Evolutionary conservation across 2,797 vertebrate genomes (phyloP).

Genomic region (Clamator glandarius): DNA sequence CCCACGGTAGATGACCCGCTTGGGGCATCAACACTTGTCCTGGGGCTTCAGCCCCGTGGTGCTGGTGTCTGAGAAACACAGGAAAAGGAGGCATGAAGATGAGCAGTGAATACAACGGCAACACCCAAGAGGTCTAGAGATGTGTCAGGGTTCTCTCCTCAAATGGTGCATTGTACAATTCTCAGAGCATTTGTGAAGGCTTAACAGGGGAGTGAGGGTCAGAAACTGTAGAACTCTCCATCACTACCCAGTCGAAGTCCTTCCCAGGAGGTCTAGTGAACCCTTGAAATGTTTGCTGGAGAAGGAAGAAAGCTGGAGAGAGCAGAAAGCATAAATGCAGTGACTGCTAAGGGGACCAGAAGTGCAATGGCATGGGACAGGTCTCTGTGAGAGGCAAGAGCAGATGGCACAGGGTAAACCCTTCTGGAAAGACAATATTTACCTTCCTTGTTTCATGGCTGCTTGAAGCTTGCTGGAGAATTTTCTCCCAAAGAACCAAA

Average conservation of each 20-base stretch:
- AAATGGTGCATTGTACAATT: background rate
- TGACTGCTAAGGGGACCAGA: background rate
- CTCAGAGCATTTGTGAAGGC: background rate
- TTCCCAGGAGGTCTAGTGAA: background rate
- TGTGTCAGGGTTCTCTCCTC: background rate
- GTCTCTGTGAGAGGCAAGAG: accelerated
- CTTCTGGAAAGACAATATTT: background rate
- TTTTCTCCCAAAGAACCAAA: conserved; percentile 41
- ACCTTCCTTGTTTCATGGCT: background rate
- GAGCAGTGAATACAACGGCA: accelerated
- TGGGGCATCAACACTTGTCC: background rate
- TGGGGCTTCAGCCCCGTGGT: accelerated
- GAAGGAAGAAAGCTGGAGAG: background rate
- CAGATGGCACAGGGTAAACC: accelerated
- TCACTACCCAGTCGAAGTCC: background rate
- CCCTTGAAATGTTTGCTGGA: background rate
- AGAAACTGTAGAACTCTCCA: background rate
- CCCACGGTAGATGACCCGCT: background rate
- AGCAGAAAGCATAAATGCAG: background rate
- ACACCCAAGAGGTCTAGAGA: background rate
- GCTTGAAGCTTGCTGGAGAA: background rate
- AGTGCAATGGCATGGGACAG: background rate
- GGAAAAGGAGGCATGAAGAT: background rate
- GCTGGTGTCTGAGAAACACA: background rate
- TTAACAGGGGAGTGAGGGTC: accelerated